Percentiles rank a stretch among this genome's conserved stretches.
phyloP scores from a whole-genome alignment of 1,140 invertebrate species.

The Hetaerina americana region DNA sequence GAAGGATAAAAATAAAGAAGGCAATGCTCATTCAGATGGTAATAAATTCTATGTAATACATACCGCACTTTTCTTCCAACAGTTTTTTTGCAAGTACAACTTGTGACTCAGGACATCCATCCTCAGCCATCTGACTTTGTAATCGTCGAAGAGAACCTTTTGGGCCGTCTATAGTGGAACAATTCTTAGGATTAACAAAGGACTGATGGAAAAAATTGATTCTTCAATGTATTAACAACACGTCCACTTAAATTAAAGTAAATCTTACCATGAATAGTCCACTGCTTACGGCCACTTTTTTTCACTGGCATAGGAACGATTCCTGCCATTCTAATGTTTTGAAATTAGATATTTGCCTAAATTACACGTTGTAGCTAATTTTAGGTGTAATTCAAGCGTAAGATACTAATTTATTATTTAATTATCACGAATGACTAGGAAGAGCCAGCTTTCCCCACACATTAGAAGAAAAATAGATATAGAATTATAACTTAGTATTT shows the following conservation, averaged over 20 bases:
- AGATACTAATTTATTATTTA: too few species aligned
- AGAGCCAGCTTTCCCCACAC: too few species aligned
- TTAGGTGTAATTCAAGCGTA: too few species aligned
- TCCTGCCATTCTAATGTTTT: constrained; percentile 30
- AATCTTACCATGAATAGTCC: constrained; percentile 40
- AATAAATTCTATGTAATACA: constrained; percentile 13
- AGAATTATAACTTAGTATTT: too few species aligned
- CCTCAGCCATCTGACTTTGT: constrained; percentile 57
- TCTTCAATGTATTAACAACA: constrained; percentile 9
- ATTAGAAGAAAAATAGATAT: too few species aligned
- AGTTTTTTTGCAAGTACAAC: constrained; percentile 61
- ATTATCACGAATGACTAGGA: too few species aligned
- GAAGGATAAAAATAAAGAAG: not conserved
- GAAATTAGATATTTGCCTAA: too few species aligned
- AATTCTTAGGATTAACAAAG: too few species aligned
- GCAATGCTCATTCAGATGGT: constrained; percentile 5
- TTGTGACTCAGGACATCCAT: constrained; percentile 69
- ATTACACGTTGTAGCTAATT: too few species aligned
- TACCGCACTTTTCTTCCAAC: constrained; percentile 53
- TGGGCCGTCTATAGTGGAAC: constrained; percentile 41
- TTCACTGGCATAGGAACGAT: constrained; percentile 28
- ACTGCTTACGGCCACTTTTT: constrained; percentile 34
- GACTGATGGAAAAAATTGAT: constrained; percentile 5
- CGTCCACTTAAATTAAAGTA: not conserved
- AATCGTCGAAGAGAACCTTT: constrained; percentile 48